Percentiles rank a stretch among this genome's conserved stretches.
phyloP scores from a whole-genome alignment of 2,113 vertebrate genomes.

The Chrysochloris asiatica region DNA sequence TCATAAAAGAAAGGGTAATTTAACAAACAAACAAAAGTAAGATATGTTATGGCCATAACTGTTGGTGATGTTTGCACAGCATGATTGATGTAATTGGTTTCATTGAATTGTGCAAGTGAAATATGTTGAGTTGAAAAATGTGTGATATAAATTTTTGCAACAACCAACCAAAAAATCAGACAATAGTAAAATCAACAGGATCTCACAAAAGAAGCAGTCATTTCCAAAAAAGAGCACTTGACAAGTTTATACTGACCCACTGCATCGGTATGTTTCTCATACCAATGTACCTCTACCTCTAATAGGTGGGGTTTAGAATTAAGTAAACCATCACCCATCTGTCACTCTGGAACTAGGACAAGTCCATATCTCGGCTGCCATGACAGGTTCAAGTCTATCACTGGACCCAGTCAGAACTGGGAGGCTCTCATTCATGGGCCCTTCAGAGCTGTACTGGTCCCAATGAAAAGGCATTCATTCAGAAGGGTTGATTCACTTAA shows the following conservation, averaged over 20 bases:
- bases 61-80: not conserved
- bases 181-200: not conserved
- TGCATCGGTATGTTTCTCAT: not conserved
- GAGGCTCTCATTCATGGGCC: not conserved
- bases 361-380: not conserved
- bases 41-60: not conserved
- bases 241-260: not conserved
- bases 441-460: accelerated
- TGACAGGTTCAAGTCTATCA: too few species aligned
- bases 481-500: accelerated
- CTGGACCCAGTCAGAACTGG: not conserved
- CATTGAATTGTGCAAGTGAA: not conserved
- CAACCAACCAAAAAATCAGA: not conserved
- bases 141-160: not conserved
- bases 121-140: not conserved
- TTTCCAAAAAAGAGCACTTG: not conserved
- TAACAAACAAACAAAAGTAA: not conserved
- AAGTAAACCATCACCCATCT: not conserved
- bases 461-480: accelerated
- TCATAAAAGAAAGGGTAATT: not conserved
- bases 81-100: not conserved
- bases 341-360: not conserved
- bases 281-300: not conserved
- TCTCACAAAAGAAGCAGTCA: not conserved
- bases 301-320: not conserved